A percentile compares a stretch with the other conserved stretches of the same genome.
These are phyloP conservation scores for Leptatherina wallacei DNA, from an alignment of 2,797 vertebrate species.

Conservation along the genomic window DNA sequence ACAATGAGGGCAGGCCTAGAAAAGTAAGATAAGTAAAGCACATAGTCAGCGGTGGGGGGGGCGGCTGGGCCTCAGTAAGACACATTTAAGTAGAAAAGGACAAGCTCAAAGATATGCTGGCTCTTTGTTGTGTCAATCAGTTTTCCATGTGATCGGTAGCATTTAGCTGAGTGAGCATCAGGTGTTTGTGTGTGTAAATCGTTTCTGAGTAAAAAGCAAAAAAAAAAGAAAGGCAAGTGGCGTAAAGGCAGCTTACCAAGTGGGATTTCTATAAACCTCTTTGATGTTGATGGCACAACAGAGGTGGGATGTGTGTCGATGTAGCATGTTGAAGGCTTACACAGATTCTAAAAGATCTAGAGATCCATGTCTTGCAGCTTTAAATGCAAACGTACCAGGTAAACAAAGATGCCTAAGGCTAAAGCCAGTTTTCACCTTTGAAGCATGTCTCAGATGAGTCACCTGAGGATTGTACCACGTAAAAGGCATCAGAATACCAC, in stretches of 20 bases:
- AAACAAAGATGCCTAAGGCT: slow-evolving; percentile 61
- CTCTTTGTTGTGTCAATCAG: slow-evolving; percentile 45
- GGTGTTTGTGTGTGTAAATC: slow-evolving; percentile 58
- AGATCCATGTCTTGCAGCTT: slow-evolving; percentile 41
- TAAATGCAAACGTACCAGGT: slow-evolving; percentile 49
- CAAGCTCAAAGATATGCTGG: slow-evolving; percentile 62
- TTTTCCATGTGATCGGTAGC: slow-evolving; percentile 41
- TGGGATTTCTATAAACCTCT: slow-evolving; percentile 32
- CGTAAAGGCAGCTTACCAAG: slow-evolving; percentile 65
- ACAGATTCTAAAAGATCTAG: slow-evolving; percentile 25
- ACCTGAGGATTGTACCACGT: slow-evolving; percentile 71
- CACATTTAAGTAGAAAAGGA: slow-evolving; percentile 70
- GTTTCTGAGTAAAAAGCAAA: slow-evolving; percentile 54
- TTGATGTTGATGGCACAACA: slow-evolving; percentile 12
- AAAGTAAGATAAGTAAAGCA: slow-evolving; percentile 76
- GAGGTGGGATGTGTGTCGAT: slow-evolving; percentile 36
- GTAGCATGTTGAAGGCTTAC: slow-evolving; percentile 23
- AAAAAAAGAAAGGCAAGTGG: slow-evolving; percentile 67
- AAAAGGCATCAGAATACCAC: slow-evolving; percentile 50
- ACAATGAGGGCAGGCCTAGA: slow-evolving; percentile 84
- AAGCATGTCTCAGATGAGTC: slow-evolving; percentile 67
- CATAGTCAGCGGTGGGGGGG: slow-evolving; percentile 56
- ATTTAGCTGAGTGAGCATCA: slow-evolving; percentile 41
- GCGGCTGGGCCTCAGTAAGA: slow-evolving; percentile 61
- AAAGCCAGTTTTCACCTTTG: slow-evolving; percentile 41